Conservation (phyloP, 2,797 vertebrate genomes). For the Pitangus sulphuratus region DNA sequence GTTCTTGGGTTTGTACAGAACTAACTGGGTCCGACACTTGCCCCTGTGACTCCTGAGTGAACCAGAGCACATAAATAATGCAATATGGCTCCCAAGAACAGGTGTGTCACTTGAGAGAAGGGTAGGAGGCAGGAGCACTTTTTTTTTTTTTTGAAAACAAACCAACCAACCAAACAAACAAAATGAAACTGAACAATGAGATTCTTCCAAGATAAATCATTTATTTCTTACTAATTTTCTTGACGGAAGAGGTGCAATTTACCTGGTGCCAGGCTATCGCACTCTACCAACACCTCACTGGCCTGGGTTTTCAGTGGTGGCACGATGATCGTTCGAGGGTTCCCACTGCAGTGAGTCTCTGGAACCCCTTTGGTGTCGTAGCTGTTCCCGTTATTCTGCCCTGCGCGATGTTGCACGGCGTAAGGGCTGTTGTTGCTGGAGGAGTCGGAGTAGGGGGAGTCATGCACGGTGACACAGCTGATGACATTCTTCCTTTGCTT, state of each 20-base stretch:
- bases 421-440: slow-evolving; percentile 96
- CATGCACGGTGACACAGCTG: slow-evolving; percentile 98
- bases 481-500: slow-evolving; percentile 99
- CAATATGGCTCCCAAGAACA: slow-evolving; percentile 39
- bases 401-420: slow-evolving; percentile 81
- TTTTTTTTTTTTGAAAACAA: slow-evolving; percentile 39
- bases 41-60: neutral
- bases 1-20: slow-evolving; percentile 3
- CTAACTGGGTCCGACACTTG: neutral
- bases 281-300: slow-evolving; percentile 87
- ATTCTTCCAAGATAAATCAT: slow-evolving; percentile 68
- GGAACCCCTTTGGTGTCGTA: slow-evolving; percentile 88
- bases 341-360: slow-evolving; percentile 88
- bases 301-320: slow-evolving; percentile 94
- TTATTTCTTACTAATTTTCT: slow-evolving; percentile 65
- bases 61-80: slow-evolving; percentile 2
- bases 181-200: slow-evolving; percentile 69
- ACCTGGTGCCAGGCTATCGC: slow-evolving; percentile 93
- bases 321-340: slow-evolving; percentile 95
- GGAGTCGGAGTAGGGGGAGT: slow-evolving; percentile 94
- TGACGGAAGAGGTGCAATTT: slow-evolving; percentile 63
- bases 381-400: slow-evolving; percentile 77
- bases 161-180: slow-evolving; percentile 54
- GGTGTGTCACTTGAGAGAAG: slow-evolving; percentile 21
- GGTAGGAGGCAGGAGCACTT: slow-evolving; percentile 1